phyloP scores from a whole-genome alignment of 2,888 invertebrate genomes.

The Parnassius glacialis region DNA sequence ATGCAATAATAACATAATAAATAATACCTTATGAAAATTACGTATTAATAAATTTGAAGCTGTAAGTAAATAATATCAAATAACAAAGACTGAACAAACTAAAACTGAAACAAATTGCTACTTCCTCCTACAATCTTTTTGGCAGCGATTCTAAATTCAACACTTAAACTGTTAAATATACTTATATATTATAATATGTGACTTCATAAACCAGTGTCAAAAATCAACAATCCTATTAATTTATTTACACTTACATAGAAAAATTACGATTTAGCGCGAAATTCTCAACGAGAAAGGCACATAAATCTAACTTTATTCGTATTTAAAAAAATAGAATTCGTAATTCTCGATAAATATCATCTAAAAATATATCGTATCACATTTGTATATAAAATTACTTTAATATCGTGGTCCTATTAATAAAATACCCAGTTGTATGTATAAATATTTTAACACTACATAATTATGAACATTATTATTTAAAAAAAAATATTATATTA shows the following conservation, averaged over 20 bases:
- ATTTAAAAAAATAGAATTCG: constrained; percentile 42
- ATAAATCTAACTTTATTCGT: constrained; percentile 41
- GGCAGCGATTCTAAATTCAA: constrained; percentile 51
- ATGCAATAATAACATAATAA: constrained; percentile 6
- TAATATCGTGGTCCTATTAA: constrained; percentile 56
- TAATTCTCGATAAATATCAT: constrained; percentile 55
- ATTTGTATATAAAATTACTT: constrained; percentile 42
- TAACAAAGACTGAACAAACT: neutral
- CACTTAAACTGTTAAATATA: constrained; percentile 57
- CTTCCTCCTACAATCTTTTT: constrained; percentile 1
- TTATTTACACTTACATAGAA: constrained; percentile 39
- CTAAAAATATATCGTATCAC: constrained; percentile 75
- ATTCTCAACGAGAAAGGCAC: constrained; percentile 46
- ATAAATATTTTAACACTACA: constrained; percentile 25
- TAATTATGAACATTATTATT: neutral
- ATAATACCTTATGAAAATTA: constrained; percentile 8
- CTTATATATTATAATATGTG: constrained; percentile 37
- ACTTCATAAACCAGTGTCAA: constrained; percentile 60
- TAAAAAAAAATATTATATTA: constrained; percentile 19
- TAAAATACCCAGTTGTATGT: constrained; percentile 22
- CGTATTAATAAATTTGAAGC: constrained; percentile 14
- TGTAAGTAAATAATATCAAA: neutral
- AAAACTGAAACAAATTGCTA: neutral
- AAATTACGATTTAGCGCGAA: constrained; percentile 31
- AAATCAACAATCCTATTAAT: constrained; percentile 41